Evolutionary conservation across 2,888 invertebrate genomes (phyloP).

Genomic region (Psococerastis gibbosa): DNA sequence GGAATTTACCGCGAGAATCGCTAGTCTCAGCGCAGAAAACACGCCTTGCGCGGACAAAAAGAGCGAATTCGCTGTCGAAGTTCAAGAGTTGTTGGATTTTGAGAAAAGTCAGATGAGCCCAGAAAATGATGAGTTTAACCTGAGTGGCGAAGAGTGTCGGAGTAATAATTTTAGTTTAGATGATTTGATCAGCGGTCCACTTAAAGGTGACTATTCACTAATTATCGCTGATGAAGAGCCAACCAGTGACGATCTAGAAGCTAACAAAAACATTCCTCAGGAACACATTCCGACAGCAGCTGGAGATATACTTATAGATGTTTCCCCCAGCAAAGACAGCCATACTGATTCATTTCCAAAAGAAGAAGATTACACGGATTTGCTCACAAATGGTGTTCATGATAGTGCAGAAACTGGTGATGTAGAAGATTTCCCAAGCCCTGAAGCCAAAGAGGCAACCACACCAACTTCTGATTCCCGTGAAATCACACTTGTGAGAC

Average conservation of each 20-base stretch:
- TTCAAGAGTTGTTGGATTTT: neutral
- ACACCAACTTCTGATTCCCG: neutral
- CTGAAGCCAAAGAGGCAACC: neutral
- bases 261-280: too few species aligned
- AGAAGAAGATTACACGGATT: too few species aligned
- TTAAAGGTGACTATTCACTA: neutral
- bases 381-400: too few species aligned
- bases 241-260: too few species aligned
- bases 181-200: slow-evolving; percentile 6
- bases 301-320: too few species aligned
- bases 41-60: neutral
- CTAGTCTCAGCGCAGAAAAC: slow-evolving; percentile 3
- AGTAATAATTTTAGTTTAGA: neutral
- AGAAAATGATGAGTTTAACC: neutral
- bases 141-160: neutral
- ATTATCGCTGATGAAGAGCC: neutral
- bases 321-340: neutral
- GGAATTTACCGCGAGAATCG: slow-evolving; percentile 17
- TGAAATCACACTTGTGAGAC: neutral
- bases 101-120: neutral
- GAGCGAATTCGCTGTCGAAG: neutral
- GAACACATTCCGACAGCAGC: neutral
- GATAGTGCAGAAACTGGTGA: neutral
- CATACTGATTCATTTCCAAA: too few species aligned
- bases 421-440: neutral